Percentiles rank a stretch among this genome's conserved stretches.
Evolutionary conservation across 2,113 vertebrate genomes (phyloP).

Genomic region (Megaptera novaeangliae): DNA sequence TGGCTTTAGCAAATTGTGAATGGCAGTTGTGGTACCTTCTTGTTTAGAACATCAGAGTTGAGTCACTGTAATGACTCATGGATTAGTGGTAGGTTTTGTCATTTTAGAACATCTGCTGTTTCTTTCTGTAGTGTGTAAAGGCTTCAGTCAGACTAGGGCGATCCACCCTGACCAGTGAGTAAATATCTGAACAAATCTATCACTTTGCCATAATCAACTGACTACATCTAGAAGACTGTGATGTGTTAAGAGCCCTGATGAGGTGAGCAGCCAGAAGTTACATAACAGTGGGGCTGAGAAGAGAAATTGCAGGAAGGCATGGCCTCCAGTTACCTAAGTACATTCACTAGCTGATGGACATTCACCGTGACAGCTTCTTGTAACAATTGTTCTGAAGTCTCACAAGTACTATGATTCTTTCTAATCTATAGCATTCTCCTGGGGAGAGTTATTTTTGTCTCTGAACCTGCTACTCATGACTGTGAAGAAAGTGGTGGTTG

Average conservation of each 20-base stretch:
- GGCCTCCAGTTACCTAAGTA: neutral
- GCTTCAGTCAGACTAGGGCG: neutral
- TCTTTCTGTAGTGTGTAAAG: no score
- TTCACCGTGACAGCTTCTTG: accelerated
- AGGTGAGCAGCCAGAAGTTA: neutral
- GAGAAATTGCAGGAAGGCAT: neutral
- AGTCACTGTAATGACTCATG: neutral
- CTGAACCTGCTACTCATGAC: neutral
- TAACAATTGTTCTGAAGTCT: neutral
- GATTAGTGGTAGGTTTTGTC: neutral
- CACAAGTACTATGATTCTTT: accelerated
- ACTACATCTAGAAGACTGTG: accelerated
- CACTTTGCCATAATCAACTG: neutral
- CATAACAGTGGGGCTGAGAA: accelerated
- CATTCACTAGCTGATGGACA: neutral
- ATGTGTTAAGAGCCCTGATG: neutral
- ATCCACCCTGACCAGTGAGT: no score
- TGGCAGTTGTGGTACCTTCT: no score
- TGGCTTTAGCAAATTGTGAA: neutral
- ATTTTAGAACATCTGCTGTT: no score
- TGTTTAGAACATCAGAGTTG: neutral
- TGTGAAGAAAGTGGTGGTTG: neutral
- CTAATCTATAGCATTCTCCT: no score
- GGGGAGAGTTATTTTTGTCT: neutral
- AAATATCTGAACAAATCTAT: neutral